Conservation (phyloP, 2,888 invertebrate species). For the Tridacna gigas region DNA sequence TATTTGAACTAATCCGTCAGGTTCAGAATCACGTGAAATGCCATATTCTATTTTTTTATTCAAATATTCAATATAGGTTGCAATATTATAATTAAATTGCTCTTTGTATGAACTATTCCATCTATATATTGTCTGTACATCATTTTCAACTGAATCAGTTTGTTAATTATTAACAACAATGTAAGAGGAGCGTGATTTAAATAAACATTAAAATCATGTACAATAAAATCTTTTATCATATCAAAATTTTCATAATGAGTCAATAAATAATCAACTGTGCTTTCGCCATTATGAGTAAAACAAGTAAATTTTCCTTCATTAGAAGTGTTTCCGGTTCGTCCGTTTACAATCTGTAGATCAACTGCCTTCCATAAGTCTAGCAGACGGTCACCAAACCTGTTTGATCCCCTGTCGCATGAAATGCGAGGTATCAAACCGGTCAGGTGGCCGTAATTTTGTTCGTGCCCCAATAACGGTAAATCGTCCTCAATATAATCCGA, state of each 20-base stretch:
- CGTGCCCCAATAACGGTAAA: not conserved
- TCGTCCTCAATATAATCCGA: not conserved
- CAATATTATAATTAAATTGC: no score
- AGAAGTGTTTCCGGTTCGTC: not conserved
- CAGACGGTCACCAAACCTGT: slow-evolving; percentile 20
- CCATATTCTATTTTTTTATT: no score
- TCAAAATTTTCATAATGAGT: not conserved
- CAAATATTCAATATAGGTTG: no score
- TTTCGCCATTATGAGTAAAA: not conserved
- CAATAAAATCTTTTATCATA: not conserved
- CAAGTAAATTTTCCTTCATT: not conserved
- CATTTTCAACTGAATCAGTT: no score
- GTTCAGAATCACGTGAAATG: no score
- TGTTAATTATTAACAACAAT: no score
- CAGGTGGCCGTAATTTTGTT: not conserved
- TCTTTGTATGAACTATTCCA: no score
- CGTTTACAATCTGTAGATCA: slow-evolving; percentile 12
- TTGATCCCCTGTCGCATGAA: not conserved
- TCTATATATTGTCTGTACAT: no score
- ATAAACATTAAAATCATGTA: not conserved
- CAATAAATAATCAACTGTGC: not conserved
- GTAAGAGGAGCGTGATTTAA: not conserved
- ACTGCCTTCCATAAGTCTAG: slow-evolving; percentile 26
- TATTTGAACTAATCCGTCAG: no score
- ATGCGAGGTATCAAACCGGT: not conserved